Evolutionary conservation across 1,140 invertebrate genomes (phyloP).

Genomic region (Ericerus pela): DNA sequence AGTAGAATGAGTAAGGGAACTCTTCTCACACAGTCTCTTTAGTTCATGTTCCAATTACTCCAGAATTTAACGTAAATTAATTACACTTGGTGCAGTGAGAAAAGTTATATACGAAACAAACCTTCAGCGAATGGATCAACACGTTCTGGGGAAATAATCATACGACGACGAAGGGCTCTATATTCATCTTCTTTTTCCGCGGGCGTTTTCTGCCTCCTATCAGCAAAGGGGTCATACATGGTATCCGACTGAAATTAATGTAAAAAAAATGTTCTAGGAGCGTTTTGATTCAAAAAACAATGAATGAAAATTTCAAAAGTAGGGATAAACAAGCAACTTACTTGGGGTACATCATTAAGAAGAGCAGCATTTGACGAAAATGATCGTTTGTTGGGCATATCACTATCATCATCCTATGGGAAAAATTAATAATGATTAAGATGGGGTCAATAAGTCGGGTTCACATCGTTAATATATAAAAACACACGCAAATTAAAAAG

Average conservation of each 20-base stretch:
- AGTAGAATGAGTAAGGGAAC: too few species aligned
- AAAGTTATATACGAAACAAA: too few species aligned
- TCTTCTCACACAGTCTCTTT: conserved; percentile 10
- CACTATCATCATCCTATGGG: conserved; percentile 75
- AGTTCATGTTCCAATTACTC: neutral
- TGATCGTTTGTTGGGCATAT: conserved; percentile 47
- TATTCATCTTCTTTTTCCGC: conserved; percentile 96
- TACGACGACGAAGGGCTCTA: conserved; percentile 63
- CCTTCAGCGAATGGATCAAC: conserved; percentile 96
- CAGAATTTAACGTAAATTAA: conserved; percentile 12
- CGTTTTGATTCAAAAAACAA: neutral
- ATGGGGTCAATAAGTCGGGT: neutral
- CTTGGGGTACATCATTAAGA: conserved; percentile 77
- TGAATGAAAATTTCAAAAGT: conserved; percentile 18
- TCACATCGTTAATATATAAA: neutral
- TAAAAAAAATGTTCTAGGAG: conserved; percentile 2
- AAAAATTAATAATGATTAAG: conserved; percentile 24
- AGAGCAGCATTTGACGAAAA: conserved; percentile 76
- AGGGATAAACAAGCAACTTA: too few species aligned
- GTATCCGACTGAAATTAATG: conserved; percentile 59
- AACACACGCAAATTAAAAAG: too few species aligned
- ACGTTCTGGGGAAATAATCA: conserved; percentile 90
- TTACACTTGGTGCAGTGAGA: too few species aligned
- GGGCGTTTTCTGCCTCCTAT: conserved; percentile 75
- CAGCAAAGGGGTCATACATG: conserved; percentile 93